Evolutionary conservation across 2,797 vertebrate species (phyloP), one percentile per base, ranked within the genome.

Genomic region (Yasuhikotakia modesta): DNA sequence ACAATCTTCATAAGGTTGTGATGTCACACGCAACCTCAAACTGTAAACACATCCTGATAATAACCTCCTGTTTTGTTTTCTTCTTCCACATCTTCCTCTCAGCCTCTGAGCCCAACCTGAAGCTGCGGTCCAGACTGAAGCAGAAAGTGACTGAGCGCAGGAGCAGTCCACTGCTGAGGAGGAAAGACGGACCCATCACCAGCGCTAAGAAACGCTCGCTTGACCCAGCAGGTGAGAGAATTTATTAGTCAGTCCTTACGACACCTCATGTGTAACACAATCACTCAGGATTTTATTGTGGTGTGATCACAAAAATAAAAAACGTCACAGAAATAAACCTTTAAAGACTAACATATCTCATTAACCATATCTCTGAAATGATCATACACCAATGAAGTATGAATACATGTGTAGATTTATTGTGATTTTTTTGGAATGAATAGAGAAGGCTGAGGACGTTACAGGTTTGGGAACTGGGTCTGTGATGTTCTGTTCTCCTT

Each of bases 71-170:
- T 35, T 22, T 57, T 0, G 30, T 48, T 48, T 45, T n/a, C 12
- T 68, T 39, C 17, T 35, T 22, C 39, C 45, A 24, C 27, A 63
- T 74, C 21, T 27, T 17, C 21, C 14, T 64, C 10, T 70, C 22
- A 99, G 97, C 97, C 0, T 99, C 97, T 21, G 97, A 99, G 85
- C 97, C 97, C 88, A 99, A 99, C 86, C 90, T 99, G 86, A 99
- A 99, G 85, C 88, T 99, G 55, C 93, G 97, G 17, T 99, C 97
- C 71, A 88, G 96, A 77, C 93, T 99, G 88, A 99, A 99, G 90
- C 97, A 99, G 91, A 99, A 99, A 86, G 97, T 99, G 83, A 96
- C 96, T 0, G 97, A 99, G 83, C 92, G 97, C 8, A 92, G 97
- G 81, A 99, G 97, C 90, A 99, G 97, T 85, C 97, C 97, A 1